These are phyloP conservation scores for Euschistus heros DNA, from an alignment of 1,140 invertebrate species.

Conservation along the genomic window DNA sequence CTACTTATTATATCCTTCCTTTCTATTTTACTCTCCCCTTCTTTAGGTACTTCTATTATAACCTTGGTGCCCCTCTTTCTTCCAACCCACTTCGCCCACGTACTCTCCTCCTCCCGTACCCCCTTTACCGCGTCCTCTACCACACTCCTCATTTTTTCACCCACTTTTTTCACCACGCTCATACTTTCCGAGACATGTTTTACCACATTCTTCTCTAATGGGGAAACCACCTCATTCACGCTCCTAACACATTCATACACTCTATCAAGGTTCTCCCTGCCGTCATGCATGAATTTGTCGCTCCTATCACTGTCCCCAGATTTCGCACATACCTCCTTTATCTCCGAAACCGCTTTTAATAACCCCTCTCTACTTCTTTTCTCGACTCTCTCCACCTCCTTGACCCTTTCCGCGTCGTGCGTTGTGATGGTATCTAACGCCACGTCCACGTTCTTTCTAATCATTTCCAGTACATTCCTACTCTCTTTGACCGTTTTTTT, in stretches of 20 bases:
- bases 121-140: too few relatives aligned
- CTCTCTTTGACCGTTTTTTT: not conserved
- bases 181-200: too few relatives aligned
- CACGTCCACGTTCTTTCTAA: not conserved
- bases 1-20: not conserved
- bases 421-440: not conserved
- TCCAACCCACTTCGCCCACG: not conserved
- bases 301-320: too few relatives aligned
- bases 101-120: not conserved
- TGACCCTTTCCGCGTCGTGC: not conserved
- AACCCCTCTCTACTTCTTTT: too few relatives aligned
- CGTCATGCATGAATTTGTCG: too few relatives aligned
- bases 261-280: not conserved
- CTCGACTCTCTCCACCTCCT: too few relatives aligned
- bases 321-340: too few relatives aligned
- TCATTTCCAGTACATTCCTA: not conserved
- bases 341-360: too few relatives aligned
- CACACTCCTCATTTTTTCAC: too few relatives aligned
- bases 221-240: too few relatives aligned
- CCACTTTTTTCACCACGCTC: not conserved
- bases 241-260: too few relatives aligned
- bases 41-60: not conserved
- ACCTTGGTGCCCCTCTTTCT: not conserved
- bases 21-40: not conserved
- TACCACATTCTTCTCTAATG: too few relatives aligned